Percentiles rank a stretch among this genome's conserved stretches.
phyloP scores from a whole-genome alignment of 2,888 invertebrate species.

The Macrosoma leucophasiata region DNA sequence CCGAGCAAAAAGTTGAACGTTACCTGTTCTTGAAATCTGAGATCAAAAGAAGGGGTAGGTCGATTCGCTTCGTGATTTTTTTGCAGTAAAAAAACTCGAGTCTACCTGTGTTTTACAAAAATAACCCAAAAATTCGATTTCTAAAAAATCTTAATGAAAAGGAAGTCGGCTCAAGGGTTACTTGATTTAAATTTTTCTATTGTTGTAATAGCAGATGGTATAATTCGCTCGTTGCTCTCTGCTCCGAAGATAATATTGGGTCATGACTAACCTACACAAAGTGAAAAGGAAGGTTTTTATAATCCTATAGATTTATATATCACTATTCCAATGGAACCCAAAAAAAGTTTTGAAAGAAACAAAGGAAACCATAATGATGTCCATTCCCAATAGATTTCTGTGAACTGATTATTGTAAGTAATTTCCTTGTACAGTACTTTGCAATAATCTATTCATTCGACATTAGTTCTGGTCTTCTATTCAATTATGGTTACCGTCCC shows the following conservation, averaged over 20 bases:
- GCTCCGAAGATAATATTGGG: slow-evolving; percentile 52
- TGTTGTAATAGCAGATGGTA: slow-evolving; percentile 54
- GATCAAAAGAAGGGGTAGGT: slow-evolving; percentile 69
- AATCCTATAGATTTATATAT: too few relatives aligned
- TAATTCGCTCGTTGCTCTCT: slow-evolving; percentile 54
- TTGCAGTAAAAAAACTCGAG: slow-evolving; percentile 37
- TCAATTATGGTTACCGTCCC: too few relatives aligned
- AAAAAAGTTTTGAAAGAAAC: too few relatives aligned
- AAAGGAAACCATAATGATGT: too few relatives aligned
- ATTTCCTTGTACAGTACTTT: too few relatives aligned
- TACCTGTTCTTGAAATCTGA: slow-evolving; percentile 74
- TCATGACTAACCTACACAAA: slow-evolving; percentile 39
- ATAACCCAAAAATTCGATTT: slow-evolving; percentile 51
- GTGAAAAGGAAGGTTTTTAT: too few relatives aligned
- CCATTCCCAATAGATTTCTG: too few relatives aligned
- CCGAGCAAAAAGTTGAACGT: slow-evolving; percentile 58
- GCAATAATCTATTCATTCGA: too few relatives aligned
- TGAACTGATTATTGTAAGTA: too few relatives aligned
- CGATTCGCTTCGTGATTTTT: slow-evolving; percentile 55
- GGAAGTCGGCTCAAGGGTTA: slow-evolving; percentile 68
- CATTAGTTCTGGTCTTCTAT: too few relatives aligned
- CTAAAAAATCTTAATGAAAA: slow-evolving; percentile 56
- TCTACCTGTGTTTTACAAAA: slow-evolving; percentile 56
- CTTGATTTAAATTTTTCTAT: slow-evolving; percentile 44
- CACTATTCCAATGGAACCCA: too few relatives aligned